phyloP scores from a whole-genome alignment of 2,888 invertebrate genomes.

The Caenorhabditis sp. region DNA sequence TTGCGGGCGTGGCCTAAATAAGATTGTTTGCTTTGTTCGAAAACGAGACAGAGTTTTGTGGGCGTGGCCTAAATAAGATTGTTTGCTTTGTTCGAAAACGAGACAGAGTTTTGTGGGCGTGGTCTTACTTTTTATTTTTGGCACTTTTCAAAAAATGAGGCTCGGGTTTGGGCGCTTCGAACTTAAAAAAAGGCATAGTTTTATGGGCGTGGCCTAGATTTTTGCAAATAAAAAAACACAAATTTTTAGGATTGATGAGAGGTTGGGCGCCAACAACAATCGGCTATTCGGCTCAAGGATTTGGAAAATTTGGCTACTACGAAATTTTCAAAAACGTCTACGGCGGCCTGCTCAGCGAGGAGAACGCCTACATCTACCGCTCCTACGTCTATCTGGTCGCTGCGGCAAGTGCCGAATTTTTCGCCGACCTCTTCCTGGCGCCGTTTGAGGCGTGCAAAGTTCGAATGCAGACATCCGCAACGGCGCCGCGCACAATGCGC shows the following conservation, averaged over 20 bases:
- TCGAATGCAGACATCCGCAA: slow-evolving; percentile 50
- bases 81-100: no score
- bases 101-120: no score
- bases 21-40: no score
- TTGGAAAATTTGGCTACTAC: slow-evolving; percentile 95
- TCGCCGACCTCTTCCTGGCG: slow-evolving; percentile 92
- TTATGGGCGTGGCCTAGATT: no score
- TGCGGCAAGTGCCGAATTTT: slow-evolving; percentile 94
- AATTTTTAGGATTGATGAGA: slow-evolving; percentile 77
- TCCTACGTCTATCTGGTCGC: slow-evolving; percentile 86
- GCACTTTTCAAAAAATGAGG: no score
- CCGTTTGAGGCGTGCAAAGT: slow-evolving; percentile 91
- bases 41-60: no score
- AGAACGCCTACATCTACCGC: slow-evolving; percentile 33
- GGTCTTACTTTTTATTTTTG: slow-evolving; percentile 73
- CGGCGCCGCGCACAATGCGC: slow-evolving; percentile 44
- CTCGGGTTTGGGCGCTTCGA: no score
- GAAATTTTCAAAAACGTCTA: slow-evolving; percentile 90
- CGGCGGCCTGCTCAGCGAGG: slow-evolving; percentile 80
- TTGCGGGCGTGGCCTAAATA: no score
- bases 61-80: no score
- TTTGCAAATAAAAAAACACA: no score
- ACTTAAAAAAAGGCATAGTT: no score
- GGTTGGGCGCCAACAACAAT: slow-evolving; percentile 97
- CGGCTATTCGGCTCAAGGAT: slow-evolving; percentile 88